Base-by-base conservation (phyloP, 2,113 vertebrate species). In the Eurystomus gularis region DNA sequence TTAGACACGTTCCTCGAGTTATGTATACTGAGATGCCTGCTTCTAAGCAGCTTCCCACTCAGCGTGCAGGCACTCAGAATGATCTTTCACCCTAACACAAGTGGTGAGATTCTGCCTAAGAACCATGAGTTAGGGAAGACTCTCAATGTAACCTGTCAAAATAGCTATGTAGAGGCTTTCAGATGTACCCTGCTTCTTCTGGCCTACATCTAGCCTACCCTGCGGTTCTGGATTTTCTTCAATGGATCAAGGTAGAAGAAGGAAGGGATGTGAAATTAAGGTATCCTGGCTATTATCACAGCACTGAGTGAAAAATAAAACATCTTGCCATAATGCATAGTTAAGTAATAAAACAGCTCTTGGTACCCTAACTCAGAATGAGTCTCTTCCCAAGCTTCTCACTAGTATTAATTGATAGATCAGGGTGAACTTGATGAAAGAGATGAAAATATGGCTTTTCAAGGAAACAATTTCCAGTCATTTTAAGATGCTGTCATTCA, bases 21-120 rank as follows among this genome's bases (percentile, higher is more conserved):
- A 25, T 0, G 0, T 25, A 10, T 54, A 7, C 16, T 18, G 20
- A 66, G 15, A 23, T 61, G 21, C 10, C 37, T 61, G 28, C 21
- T 70, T 76, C 46, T 46, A 35, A 83, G 49, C 31, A 92, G 55
- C 26, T 72, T 73, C 18, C 17, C 12, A 18, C 20, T 10, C 25
- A 75, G 9, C 0, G 1, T 54, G 10, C 17, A 72, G 80, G 23
- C 9, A 70, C 9, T 4, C 31, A 70, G 40, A 65, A 44, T 46
- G 7, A 46, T 18, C 19, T 44, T 61, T 17, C 17, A 35, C 28
- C 12, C 12, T 58, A 33, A 25, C 2, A 2, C 2, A 61, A 49
- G 13, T 37, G 15, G 7, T 49, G 28, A 73, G 8, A 1, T 40
- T 83, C 28, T 92, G 11, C 26, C 26, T n/a, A 1, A n/a, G n/a